A percentile compares a stretch with the other conserved stretches of the same genome.
phyloP scores from a whole-genome alignment of 2,888 invertebrate species.

The Spicauda simplicius region DNA sequence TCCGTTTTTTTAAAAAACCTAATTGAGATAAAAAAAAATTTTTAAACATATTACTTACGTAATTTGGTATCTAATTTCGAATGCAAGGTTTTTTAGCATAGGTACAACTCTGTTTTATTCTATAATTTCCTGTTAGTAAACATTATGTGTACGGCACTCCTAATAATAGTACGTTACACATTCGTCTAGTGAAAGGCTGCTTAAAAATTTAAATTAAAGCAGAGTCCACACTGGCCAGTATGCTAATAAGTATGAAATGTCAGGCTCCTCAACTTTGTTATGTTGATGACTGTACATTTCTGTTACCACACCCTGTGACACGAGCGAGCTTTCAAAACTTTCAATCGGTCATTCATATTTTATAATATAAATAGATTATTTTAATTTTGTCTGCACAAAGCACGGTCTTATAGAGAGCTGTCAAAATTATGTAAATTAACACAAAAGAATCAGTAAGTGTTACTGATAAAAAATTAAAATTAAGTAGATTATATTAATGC shows the following conservation, averaged over 20 bases:
- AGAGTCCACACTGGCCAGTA: conserved; percentile 70
- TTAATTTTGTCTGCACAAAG: conserved; percentile 3
- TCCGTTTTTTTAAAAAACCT: too few relatives aligned
- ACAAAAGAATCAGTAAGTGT: neutral
- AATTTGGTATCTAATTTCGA: too few relatives aligned
- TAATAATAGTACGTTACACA: conserved; percentile 8
- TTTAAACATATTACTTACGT: too few relatives aligned
- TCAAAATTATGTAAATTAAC: conserved; percentile 14
- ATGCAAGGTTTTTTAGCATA: too few relatives aligned
- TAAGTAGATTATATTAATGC: too few relatives aligned
- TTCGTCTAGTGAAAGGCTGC: conserved; percentile 58
- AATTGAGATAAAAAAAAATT: too few relatives aligned
- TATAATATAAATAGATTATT: conserved; percentile 21
- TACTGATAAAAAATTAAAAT: too few relatives aligned
- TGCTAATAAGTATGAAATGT: conserved; percentile 74
- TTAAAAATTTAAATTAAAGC: conserved; percentile 68
- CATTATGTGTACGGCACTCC: neutral
- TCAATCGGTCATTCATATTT: conserved; percentile 66
- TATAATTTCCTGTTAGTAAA: neutral
- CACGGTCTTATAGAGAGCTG: conserved; percentile 2
- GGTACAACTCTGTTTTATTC: too few relatives aligned
- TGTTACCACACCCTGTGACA: conserved; percentile 68
- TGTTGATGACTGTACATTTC: conserved; percentile 77
- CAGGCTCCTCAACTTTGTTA: conserved; percentile 63
- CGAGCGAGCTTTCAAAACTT: conserved; percentile 52